Evolutionary conservation across 2,888 invertebrate species (phyloP), one percentile per base, ranked within the genome.

Genomic region (Zaprionus bogoriensis): DNA sequence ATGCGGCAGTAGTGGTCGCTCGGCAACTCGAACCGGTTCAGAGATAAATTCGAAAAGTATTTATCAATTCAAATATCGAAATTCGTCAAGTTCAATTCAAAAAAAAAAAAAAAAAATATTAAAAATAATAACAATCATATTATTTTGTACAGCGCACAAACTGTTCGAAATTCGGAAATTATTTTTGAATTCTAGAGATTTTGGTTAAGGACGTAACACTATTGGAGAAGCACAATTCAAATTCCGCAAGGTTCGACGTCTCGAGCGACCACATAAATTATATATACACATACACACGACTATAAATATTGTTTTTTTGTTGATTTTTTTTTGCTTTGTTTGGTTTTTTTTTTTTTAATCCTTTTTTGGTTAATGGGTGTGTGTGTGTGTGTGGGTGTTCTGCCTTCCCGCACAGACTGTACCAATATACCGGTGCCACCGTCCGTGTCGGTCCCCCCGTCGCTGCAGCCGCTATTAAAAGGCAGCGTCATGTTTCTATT

Each of bases 401-500:
- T 38, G 7, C 19, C 19, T 41, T 41, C 3, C 10, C 12, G 20
- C 20, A 25, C 23, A 9, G 22, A 10, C 39, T 53, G 39, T 69
- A 58, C 53, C 59, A n/a, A n/a, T n/a, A n/a, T n/a, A 20, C 2
- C n/a, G n/a, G 41, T 52, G 65, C 20, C 41, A 54, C 19, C 68
- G 53, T 20, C 20, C 20, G 41, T 41, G 41, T 41, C 19, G 9
- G 22, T 36, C 32, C 27, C 27, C 9, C 22, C 54, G 45, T 51
- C 68, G 62, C 59, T 42, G 77, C 77, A 58, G 47, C 77, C 68
- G 72, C 81, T 59, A 41, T 50, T 75, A 57, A 60, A 77, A 77
- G 81, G 81, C 81, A 81, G 77, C 77, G 60, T 81, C 62, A 74
- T 77, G 81, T 77, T 73, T 66, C 58, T 45, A 50, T 74, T 73